Evolutionary conservation across 2,113 vertebrate genomes (phyloP).

Genomic region (Halcyon malimbica): DNA sequence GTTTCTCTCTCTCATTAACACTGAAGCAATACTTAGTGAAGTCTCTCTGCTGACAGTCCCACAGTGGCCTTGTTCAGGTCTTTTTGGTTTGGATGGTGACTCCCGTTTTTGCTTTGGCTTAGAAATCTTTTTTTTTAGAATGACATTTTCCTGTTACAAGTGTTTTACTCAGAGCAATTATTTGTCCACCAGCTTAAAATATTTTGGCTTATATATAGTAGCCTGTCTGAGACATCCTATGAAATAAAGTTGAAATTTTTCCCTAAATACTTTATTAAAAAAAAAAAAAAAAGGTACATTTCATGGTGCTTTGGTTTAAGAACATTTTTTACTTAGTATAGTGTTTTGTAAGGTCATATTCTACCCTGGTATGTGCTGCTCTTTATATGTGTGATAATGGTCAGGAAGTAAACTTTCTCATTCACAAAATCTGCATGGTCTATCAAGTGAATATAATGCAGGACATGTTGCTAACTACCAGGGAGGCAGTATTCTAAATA

Average conservation of each 20-base stretch:
- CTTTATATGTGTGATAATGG: neutral
- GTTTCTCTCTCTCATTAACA: neutral
- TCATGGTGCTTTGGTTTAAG: neutral
- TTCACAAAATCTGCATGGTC: neutral
- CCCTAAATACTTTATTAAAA: neutral
- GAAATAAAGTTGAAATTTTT: neutral
- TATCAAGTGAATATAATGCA: neutral
- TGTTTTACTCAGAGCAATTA: neutral
- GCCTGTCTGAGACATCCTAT: neutral
- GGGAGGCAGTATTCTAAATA: neutral
- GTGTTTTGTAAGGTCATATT: neutral
- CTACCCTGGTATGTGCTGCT: neutral
- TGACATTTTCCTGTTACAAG: neutral
- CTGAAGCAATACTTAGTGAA: neutral
- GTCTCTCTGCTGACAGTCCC: neutral
- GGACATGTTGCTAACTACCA: neutral
- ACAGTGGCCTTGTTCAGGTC: neutral
- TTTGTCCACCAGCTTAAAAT: neutral
- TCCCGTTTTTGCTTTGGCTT: neutral
- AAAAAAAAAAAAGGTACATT: accelerated
- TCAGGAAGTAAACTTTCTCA: neutral
- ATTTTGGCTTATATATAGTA: neutral
- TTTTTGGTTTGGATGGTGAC: neutral
- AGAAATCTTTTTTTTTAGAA: neutral
- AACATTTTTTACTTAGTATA: neutral